Conservation (phyloP, 2,888 invertebrate species). For the Drosophila macrothrix region DNA sequence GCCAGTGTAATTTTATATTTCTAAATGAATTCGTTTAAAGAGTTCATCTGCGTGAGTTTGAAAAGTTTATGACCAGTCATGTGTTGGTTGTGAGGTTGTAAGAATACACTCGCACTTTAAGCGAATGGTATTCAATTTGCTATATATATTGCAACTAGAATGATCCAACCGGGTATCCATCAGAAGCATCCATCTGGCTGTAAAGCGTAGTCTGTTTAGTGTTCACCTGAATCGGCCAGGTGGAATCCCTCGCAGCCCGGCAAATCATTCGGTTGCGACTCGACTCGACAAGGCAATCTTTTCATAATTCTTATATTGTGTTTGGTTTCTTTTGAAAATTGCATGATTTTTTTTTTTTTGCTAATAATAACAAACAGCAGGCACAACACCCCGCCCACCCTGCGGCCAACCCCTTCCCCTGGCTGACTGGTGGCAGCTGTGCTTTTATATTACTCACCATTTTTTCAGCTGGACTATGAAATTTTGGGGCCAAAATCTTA, state of each 20-base stretch:
- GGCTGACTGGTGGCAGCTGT: conserved; percentile 55
- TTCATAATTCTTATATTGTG: conserved; percentile 71
- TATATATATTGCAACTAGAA: conserved; percentile 8
- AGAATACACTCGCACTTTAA: not conserved
- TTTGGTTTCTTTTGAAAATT: conserved; percentile 77
- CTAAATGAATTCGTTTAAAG: not conserved
- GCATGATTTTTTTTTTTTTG: conserved; percentile 65
- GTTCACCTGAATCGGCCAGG: conserved; percentile 55
- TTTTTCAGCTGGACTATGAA: conserved; percentile 51
- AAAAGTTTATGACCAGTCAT: not conserved
- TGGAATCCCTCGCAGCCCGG: conserved; percentile 59
- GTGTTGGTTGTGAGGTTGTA: not conserved
- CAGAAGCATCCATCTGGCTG: conserved; percentile 23
- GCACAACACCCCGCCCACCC: conserved; percentile 1
- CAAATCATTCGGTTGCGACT: conserved; percentile 61
- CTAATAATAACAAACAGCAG: conserved; percentile 73
- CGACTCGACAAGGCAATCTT: conserved; percentile 48
- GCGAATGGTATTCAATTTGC: not conserved
- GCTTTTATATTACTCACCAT: conserved; percentile 56
- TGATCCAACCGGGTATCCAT: conserved; percentile 33
- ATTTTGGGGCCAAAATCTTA: conserved; percentile 68
- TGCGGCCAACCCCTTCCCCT: not conserved
- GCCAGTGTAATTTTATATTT: not conserved
- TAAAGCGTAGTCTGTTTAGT: conserved; percentile 37
- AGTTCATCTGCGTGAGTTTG: not conserved